Evolutionary conservation across 1,140 invertebrate species (phyloP).

Genomic region (Calephelis nemesis): DNA sequence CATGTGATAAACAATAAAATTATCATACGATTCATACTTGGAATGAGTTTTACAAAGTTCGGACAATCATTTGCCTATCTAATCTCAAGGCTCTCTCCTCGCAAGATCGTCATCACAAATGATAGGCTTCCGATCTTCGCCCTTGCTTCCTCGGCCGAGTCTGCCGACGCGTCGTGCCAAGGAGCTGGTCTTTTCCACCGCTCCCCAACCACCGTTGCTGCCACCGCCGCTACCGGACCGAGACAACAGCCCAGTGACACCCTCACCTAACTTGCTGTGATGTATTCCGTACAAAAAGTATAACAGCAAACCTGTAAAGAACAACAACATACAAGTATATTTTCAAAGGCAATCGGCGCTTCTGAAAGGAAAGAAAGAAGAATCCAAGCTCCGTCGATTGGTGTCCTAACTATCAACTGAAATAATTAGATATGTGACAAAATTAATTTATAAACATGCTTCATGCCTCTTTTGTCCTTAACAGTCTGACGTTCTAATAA

Average conservation of each 20-base stretch:
- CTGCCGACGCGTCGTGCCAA: conserved; percentile 56
- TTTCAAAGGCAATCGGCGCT: too few species aligned
- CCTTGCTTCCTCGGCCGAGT: conserved; percentile 56
- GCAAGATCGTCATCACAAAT: conserved; percentile 68
- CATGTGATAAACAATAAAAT: background rate
- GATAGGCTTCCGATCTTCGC: conserved; percentile 69
- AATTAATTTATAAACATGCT: too few species aligned
- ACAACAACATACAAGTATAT: too few species aligned
- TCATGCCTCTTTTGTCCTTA: too few species aligned
- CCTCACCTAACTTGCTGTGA: conserved; percentile 90
- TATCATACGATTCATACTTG: too few species aligned
- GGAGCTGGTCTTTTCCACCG: conserved; percentile 65
- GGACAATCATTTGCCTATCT: conserved; percentile 24
- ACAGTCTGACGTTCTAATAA: too few species aligned
- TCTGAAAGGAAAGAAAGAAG: too few species aligned
- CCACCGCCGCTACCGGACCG: conserved; percentile 57
- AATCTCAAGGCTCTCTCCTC: conserved; percentile 64
- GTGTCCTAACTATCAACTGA: too few species aligned
- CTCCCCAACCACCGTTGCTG: conserved; percentile 55
- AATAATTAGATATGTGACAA: too few species aligned
- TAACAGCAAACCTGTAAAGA: conserved; percentile 86
- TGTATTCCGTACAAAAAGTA: conserved; percentile 95
- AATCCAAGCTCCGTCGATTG: too few species aligned
- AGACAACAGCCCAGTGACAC: conserved; percentile 62
- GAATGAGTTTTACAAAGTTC: conserved; percentile 5